These are phyloP conservation scores for Stegophylla sp. DNA, from an alignment of 2,888 invertebrate genomes.

Conservation along the genomic window DNA sequence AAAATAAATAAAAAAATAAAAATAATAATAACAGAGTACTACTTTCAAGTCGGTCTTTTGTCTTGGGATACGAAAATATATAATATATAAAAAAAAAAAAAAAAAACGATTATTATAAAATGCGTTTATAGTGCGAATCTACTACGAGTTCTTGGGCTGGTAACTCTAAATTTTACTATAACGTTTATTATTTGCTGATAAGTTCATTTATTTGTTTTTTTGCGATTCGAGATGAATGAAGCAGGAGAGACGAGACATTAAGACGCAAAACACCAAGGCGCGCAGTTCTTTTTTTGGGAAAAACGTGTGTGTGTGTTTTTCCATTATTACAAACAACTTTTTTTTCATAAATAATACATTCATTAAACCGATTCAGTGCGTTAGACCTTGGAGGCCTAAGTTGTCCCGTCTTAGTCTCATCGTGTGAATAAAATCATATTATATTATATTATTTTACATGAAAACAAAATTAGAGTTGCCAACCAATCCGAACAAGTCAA, in stretches of 20 bases:
- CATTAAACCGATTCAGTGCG: conserved; percentile 58
- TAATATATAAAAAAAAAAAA: conserved; percentile 25
- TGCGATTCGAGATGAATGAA: conserved; percentile 32
- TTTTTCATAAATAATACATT: not conserved
- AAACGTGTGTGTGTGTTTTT: conserved; percentile 22
- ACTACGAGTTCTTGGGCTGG: conserved; percentile 58
- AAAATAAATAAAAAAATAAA: conserved; percentile 3
- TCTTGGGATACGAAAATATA: not conserved
- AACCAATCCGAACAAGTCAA: conserved; percentile 55
- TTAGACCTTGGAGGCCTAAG: conserved; percentile 57
- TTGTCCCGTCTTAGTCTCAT: conserved; percentile 58
- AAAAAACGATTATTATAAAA: conserved; percentile 41
- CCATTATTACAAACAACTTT: not conserved
- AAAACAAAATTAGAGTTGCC: conserved; percentile 54
- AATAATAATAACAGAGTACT: conserved; percentile 45
- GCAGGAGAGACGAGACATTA: conserved; percentile 58
- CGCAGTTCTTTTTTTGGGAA: conserved; percentile 38
- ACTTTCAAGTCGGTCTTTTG: not conserved
- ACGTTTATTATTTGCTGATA: not conserved
- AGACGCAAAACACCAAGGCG: conserved; percentile 47
- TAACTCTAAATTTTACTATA: conserved; percentile 51
- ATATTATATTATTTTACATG: not conserved
- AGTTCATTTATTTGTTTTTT: not conserved
- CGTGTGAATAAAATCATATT: conserved; percentile 46
- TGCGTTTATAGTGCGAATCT: conserved; percentile 56